Base-by-base conservation (phyloP, 1,140 invertebrate species). In the Aphidius ervi region DNA sequence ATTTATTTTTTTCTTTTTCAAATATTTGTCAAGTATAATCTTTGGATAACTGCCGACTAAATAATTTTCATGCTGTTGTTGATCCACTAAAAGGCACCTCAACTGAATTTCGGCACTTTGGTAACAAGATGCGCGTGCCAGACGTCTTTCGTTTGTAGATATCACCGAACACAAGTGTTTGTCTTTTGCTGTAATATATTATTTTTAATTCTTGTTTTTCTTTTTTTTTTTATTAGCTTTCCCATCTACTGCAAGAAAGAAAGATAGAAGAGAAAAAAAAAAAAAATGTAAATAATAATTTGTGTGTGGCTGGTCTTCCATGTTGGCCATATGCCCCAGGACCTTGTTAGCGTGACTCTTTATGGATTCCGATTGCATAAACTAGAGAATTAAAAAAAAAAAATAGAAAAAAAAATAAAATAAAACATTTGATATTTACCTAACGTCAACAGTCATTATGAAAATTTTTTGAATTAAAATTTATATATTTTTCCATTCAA, bases 71-170 rank as follows among this genome's bases (percentile, higher is more conserved):
- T 31, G 23, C 4, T 31, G 23, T 31, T 40, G 50, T 52, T 54
- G 52, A 40, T 54, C 52, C 52, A 56, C 8, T 31, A 37, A 40
- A 37, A 46, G 31, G 10, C 49, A 57, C 7, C 16, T 42, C 20
- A 52, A 47, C n/a, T 49, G 63, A 65, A 67, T 64, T 62, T 71
- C 73, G 75, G 74, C 68, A 65, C 74, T 78, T 78, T 79, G 71
- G 76, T 78, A 78, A 79, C 67, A 69, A 68, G 74, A 79, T 68
- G 72, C 74, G 75, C 68, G 73, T 73, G 72, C 69, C 61, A 43
- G 59, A 43, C 62, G 16, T 56, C 56, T 60, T 55, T 55, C 42
- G 46, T 66, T 58, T 66, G 48, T 54, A 58, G 53, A 58, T 59
- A 49, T 46, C 50, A 53, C 48, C 45, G 9, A 48, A 49, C 46